A percentile compares a stretch with the other conserved stretches of the same genome.
These are phyloP conservation scores for Hiodon tergisus DNA, from an alignment of 2,113 vertebrate species.

Conservation along the genomic window DNA sequence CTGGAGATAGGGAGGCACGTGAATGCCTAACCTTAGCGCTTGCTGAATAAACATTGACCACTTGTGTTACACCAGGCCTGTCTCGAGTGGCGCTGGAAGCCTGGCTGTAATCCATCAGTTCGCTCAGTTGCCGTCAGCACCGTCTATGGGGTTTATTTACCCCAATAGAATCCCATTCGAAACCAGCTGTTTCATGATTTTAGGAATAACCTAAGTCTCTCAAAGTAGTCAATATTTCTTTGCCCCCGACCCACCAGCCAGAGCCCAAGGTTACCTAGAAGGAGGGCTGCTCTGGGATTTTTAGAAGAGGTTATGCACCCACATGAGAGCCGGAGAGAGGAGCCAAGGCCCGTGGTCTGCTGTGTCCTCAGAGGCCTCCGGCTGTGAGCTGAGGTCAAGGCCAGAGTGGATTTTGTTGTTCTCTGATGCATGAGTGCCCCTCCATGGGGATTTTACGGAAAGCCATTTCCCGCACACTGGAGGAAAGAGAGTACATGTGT, in stretches of 20 bases:
- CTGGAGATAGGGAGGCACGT: neutral
- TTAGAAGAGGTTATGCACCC: neutral
- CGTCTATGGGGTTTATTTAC: neutral
- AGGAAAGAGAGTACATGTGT: neutral
- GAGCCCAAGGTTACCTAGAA: neutral
- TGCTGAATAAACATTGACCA: slow-evolving; percentile 18
- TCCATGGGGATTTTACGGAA: neutral
- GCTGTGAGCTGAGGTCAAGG: neutral
- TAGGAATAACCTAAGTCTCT: neutral
- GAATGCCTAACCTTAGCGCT: slow-evolving; percentile 6
- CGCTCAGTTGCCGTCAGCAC: neutral
- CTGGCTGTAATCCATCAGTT: neutral
- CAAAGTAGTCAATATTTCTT: neutral
- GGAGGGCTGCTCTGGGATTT: neutral
- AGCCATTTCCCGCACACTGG: too few species aligned
- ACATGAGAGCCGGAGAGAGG: too few species aligned
- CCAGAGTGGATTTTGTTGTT: slow-evolving; percentile 1
- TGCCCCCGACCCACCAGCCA: too few species aligned
- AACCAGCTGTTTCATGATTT: neutral
- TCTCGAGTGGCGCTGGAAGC: neutral
- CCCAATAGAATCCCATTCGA: neutral
- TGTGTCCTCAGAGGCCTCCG: neutral
- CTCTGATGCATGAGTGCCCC: neutral
- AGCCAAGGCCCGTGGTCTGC: neutral
- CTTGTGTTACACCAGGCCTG: neutral